A percentile compares a stretch with the other conserved stretches of the same genome.
Conservation (phyloP, 2,113 vertebrate species). For the Nyctibius bracteatus region DNA sequence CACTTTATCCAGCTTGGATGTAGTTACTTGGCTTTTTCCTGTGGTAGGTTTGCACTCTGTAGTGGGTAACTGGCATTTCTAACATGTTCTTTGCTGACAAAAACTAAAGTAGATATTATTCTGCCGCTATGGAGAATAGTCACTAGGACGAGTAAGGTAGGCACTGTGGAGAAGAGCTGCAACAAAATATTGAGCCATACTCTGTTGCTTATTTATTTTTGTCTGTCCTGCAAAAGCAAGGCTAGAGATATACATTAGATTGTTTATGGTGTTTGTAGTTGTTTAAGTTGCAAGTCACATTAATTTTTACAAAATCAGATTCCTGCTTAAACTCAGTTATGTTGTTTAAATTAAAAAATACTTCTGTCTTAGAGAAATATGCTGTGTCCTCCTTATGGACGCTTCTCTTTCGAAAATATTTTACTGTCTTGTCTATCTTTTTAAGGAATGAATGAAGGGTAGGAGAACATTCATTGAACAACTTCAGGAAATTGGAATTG, state of each 20-base stretch:
- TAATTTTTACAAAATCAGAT: neutral
- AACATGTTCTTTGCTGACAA: neutral
- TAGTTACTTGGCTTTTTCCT: neutral
- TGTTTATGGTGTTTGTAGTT: neutral
- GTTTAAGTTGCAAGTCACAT: neutral
- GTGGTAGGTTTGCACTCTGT: neutral
- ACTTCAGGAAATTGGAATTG: neutral
- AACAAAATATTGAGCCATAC: neutral
- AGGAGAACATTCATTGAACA: neutral
- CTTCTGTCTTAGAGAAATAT: neutral
- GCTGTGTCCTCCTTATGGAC: neutral
- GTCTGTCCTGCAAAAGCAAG: neutral
- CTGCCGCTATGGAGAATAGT: neutral
- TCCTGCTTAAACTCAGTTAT: neutral
- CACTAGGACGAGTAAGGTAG: neutral
- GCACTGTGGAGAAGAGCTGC: neutral
- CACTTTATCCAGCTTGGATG: neutral
- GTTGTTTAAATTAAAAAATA: neutral
- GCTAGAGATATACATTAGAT: neutral
- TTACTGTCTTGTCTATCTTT: neutral
- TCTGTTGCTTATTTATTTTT: neutral
- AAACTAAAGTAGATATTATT: neutral
- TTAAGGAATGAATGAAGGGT: neutral
- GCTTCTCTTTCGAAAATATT: neutral
- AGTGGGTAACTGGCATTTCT: neutral